Percentiles rank a stretch among this genome's conserved stretches.
These are phyloP conservation scores for Glaucopsyche alexis DNA, from an alignment of 2,888 invertebrate genomes.

Conservation along the genomic window DNA sequence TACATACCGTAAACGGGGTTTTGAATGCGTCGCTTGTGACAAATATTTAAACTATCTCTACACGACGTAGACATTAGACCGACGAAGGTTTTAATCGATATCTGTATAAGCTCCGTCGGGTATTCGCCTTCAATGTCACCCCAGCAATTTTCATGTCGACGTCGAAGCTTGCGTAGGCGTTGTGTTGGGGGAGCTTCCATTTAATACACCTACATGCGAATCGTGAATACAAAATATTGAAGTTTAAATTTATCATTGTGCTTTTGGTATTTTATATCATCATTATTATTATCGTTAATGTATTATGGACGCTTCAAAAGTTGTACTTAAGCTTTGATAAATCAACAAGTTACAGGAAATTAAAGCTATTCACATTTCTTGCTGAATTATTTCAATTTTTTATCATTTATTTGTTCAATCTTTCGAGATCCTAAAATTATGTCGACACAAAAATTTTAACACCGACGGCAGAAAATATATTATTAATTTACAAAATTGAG, in stretches of 20 bases:
- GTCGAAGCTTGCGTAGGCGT: not conserved
- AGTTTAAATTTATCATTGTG: not conserved
- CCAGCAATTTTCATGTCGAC: not conserved
- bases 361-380: too few species aligned
- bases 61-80: not conserved
- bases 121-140: not conserved
- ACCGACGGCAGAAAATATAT: too few species aligned
- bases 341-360: too few species aligned
- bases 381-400: not conserved
- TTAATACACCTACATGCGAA: not conserved
- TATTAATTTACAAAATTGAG: too few species aligned
- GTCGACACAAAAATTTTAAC: too few species aligned
- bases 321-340: too few species aligned
- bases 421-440: not conserved
- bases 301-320: too few species aligned
- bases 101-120: not conserved
- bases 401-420: not conserved
- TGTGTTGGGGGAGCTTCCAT: not conserved
- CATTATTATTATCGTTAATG: not conserved
- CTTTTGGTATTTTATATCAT: not conserved
- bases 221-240: not conserved
- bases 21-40: not conserved
- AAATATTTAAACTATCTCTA: conserved; percentile 4
- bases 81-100: not conserved
- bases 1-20: conserved; percentile 2